These are phyloP conservation scores for Caenorhabditis inopinata DNA, from an alignment of 1,140 invertebrate genomes.

Conservation along the genomic window DNA sequence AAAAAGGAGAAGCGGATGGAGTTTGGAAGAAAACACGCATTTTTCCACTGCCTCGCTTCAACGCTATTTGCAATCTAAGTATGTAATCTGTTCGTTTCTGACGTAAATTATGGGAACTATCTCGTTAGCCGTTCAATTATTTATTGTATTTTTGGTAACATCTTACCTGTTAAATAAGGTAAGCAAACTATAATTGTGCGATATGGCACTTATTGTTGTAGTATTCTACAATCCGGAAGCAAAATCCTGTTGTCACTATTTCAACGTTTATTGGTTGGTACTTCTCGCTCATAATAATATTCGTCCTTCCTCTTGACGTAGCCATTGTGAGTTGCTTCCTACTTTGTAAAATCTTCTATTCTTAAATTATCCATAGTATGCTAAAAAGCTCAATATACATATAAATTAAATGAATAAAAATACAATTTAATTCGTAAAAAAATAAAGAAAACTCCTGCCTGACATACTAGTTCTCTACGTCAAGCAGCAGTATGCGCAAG, in stretches of 20 bases:
- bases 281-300: conserved; percentile 96
- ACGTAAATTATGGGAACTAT: not conserved
- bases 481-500: no score
- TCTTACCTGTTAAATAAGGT: conserved; percentile 25
- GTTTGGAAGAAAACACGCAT: not conserved
- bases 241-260: conserved; percentile 86
- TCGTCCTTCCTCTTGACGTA: conserved; percentile 92
- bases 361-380: no score
- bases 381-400: no score
- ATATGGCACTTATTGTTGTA: conserved; percentile 65
- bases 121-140: conserved; percentile 21
- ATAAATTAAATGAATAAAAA: no score
- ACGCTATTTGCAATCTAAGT: conserved; percentile 9
- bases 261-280: conserved; percentile 95
- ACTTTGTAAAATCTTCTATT: no score
- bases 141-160: conserved; percentile 7
- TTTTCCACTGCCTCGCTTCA: not conserved
- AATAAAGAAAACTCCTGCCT: no score
- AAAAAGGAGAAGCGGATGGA: not conserved
- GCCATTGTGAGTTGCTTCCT: conserved; percentile 88
- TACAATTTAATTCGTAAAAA: no score
- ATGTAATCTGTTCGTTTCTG: conserved; percentile 11
- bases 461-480: no score
- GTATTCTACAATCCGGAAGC: conserved; percentile 91
- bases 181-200: not conserved